Percentiles rank a stretch among this genome's conserved stretches.
Evolutionary conservation across 2,113 vertebrate species (phyloP).

Genomic region (Gallinago undulata): DNA sequence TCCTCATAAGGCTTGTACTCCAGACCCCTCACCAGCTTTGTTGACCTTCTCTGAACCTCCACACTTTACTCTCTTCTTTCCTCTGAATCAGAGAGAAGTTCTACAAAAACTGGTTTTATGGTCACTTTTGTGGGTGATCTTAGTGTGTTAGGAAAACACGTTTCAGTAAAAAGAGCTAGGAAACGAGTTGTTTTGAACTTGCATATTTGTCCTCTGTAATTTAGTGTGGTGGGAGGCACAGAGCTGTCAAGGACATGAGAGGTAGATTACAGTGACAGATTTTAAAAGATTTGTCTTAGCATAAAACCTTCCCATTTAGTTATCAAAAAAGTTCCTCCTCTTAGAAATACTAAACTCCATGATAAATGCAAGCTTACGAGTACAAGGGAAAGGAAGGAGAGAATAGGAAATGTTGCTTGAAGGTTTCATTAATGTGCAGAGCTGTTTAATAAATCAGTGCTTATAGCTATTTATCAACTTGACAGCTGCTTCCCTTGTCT

Average conservation of each 20-base stretch:
- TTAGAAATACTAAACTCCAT: not conserved
- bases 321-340: not conserved
- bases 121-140: not conserved
- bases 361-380: not conserved
- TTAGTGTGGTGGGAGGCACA: not conserved
- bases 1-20: no score
- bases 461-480: not conserved
- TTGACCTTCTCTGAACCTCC: not conserved
- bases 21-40: no score
- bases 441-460: constrained; percentile 10
- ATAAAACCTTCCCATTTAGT: not conserved
- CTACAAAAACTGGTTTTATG: not conserved
- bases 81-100: not conserved
- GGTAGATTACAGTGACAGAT: not conserved
- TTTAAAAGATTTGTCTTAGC: not conserved
- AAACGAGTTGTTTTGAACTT: not conserved
- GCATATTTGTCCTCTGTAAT: not conserved
- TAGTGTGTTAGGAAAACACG: not conserved
- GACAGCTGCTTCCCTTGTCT: not conserved
- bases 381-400: not conserved
- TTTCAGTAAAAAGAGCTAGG: not conserved
- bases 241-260: not conserved
- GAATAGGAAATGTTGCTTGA: not conserved
- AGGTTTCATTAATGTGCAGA: not conserved
- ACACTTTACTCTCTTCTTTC: not conserved